Evolutionary conservation across 2,888 invertebrate genomes (phyloP), one percentile per base, ranked within the genome.

Genomic region (Archips crataeganus): DNA sequence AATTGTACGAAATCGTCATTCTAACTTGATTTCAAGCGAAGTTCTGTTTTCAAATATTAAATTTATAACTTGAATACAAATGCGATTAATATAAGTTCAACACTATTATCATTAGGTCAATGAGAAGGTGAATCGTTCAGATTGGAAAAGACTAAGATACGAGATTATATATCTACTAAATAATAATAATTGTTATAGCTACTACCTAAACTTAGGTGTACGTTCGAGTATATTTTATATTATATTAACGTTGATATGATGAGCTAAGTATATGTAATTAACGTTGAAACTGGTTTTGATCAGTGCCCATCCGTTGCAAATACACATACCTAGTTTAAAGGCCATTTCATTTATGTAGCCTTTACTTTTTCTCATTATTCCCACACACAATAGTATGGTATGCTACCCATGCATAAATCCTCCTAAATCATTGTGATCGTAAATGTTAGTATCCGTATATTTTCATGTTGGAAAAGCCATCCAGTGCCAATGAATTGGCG

Each of bases 101-200:
- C 49, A 45, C 51, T 54, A 42, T 60, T 75, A 74, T 67, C 68
- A 45, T 61, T 15, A 59, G 74, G 75, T 71, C 74, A 74, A 62
- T 59, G 67, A 65, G 74, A 74, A 74, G 73, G 70, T 61, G 66
- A 34, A 2, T n/a, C 4, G 49, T 15, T 59, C 59, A 1, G 23
- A 23, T 23, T 23, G 23, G 32, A 11, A n/a, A 2, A 34, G 13
- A 65, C 15, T 34, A 65, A n/a, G 65, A 65, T 51, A 65, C 15
- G 34, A 51, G 36, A 34, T 61, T 61, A 15, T 13, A 15, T n/a
- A n/a, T n/a, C n/a, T n/a, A n/a, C n/a, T n/a, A n/a, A n/a, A n/a
- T n/a, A 49, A 49, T n/a, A n/a, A 49, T 49, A 49, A 47, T 47
- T 47, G 1, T 49, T n/a, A 49, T n/a, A 49, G n/a, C 49, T 23